These are phyloP conservation scores for Pseudolycoriella hygida DNA, from an alignment of 2,888 invertebrate genomes.

Conservation along the genomic window DNA sequence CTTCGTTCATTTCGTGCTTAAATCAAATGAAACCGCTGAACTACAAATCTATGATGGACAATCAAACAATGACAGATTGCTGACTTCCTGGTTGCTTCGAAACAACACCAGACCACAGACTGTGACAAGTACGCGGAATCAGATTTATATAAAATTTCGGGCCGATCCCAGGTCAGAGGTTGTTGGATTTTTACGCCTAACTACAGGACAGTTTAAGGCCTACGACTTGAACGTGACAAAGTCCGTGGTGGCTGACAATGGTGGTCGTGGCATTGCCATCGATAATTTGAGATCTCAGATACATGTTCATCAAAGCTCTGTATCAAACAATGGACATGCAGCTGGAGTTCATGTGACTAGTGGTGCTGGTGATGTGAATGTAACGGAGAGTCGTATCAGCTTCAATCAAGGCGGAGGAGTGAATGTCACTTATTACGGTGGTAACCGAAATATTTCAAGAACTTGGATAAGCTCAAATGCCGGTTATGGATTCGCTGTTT, in stretches of 20 bases:
- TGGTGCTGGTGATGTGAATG: conserved; percentile 86
- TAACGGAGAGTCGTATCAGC: conserved; percentile 76
- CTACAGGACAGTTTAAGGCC: conserved; percentile 56
- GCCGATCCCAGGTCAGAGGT: conserved; percentile 56
- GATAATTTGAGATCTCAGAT: conserved; percentile 80
- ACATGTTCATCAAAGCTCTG: conserved; percentile 64
- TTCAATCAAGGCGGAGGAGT: conserved; percentile 89
- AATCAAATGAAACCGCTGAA: conserved; percentile 52
- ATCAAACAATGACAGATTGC: conserved; percentile 45
- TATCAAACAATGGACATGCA: conserved; percentile 75
- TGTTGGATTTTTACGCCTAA: conserved; percentile 59
- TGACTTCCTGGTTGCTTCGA: conserved; percentile 53
- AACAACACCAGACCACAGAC: conserved; percentile 83
- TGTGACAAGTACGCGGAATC: conserved; percentile 61
- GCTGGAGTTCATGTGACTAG: conserved; percentile 80
- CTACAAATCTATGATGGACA: conserved; percentile 67
- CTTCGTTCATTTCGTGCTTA: conserved; percentile 64
- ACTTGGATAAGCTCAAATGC: conserved; percentile 72
- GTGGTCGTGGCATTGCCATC: conserved; percentile 85
- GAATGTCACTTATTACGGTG: conserved; percentile 90
- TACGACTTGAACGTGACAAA: conserved; percentile 79
- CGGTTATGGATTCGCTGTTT: conserved; percentile 76
- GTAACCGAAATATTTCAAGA: conserved; percentile 77
- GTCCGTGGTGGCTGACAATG: conserved; percentile 72
- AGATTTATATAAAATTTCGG: conserved; percentile 61